Evolutionary conservation across 2,888 invertebrate species (phyloP).

Genomic region (Meganola albula): DNA sequence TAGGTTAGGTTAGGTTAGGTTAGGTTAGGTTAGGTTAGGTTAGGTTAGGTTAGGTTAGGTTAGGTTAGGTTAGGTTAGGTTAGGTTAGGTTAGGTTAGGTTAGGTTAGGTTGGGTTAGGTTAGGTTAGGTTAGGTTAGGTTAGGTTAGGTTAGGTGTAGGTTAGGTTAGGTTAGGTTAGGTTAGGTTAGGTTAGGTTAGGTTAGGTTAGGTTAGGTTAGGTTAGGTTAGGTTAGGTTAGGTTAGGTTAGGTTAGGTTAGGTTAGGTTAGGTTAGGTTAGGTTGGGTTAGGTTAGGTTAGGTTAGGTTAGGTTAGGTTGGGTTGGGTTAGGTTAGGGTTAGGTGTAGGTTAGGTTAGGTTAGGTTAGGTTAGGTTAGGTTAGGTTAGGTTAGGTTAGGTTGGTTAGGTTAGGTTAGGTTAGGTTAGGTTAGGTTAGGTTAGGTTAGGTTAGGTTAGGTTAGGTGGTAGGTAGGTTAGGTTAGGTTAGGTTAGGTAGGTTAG

Average conservation of each 20-base stretch:
- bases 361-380: conserved; percentile 8
- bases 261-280: conserved; percentile 11
- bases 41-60: too few relatives aligned
- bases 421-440: conserved; percentile 10
- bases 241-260: too few relatives aligned
- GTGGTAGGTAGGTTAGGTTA: conserved; percentile 8
- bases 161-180: too few relatives aligned
- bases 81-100: too few relatives aligned
- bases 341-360: conserved; percentile 11
- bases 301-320: conserved; percentile 12
- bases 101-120: too few relatives aligned
- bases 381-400: conserved; percentile 7
- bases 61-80: too few relatives aligned
- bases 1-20: conserved; percentile 14
- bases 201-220: too few relatives aligned
- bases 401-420: conserved; percentile 8
- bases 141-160: too few relatives aligned
- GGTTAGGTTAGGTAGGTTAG: conserved; percentile 9
- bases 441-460: conserved; percentile 11
- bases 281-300: conserved; percentile 10
- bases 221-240: too few relatives aligned
- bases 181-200: too few relatives aligned
- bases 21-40: conserved; percentile 14
- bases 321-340: conserved; percentile 11
- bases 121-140: too few relatives aligned